Evolutionary conservation across 2,797 vertebrate genomes (phyloP).

Genomic region (Xenopus petersii): DNA sequence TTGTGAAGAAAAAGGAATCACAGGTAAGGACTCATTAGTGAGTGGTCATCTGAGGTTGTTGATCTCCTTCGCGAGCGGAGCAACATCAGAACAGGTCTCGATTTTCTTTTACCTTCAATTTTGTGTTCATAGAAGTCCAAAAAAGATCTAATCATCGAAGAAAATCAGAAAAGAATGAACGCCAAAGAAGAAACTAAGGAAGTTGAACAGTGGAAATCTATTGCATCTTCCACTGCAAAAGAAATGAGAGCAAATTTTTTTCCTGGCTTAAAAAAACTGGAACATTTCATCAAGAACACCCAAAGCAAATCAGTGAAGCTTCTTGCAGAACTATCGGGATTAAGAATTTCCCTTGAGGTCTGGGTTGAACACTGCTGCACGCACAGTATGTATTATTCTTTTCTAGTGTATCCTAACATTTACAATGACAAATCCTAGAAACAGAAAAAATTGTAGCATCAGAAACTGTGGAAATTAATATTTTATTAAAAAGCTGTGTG

Average conservation of each 20-base stretch:
- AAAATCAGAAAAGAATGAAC: constrained; percentile 52
- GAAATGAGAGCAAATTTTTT: constrained; percentile 50
- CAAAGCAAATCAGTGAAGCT: constrained; percentile 52
- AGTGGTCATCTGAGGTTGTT: no score
- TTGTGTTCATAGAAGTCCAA: constrained; percentile 17
- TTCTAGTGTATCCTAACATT: neutral
- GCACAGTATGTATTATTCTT: constrained; percentile 41
- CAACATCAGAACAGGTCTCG: no score
- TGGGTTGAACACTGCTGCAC: constrained; percentile 54
- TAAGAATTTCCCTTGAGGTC: constrained; percentile 48
- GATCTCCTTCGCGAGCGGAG: no score
- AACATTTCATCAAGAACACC: constrained; percentile 53
- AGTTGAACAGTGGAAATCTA: constrained; percentile 48
- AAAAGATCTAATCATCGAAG: constrained; percentile 55
- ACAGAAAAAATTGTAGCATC: no score
- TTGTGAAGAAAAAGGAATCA: constrained; percentile 41
- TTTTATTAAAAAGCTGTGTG: no score
- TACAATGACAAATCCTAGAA: no score
- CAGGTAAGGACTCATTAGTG: constrained; percentile 34
- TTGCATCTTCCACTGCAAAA: constrained; percentile 48
- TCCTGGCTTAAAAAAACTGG: constrained; percentile 51
- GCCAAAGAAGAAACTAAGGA: constrained; percentile 55
- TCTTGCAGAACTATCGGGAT: constrained; percentile 44
- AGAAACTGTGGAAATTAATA: no score
- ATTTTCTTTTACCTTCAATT: neutral